Evolutionary conservation across 1,140 invertebrate genomes (phyloP).

Genomic region (Lordiphosa mommai): DNA sequence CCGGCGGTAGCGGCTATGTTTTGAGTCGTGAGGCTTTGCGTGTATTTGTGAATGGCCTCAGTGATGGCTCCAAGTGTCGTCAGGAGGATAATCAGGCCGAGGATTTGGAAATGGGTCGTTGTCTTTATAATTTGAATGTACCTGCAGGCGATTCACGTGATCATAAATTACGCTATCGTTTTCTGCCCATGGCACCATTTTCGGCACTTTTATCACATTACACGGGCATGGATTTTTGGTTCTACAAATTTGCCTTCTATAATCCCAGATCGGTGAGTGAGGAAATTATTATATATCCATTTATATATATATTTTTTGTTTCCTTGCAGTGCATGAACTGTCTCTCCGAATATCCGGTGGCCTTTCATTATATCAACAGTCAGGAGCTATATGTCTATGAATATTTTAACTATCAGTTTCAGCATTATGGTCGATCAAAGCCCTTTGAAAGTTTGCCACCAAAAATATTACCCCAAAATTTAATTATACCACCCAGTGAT

Average conservation of each 20-base stretch:
- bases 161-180: conserved; percentile 88
- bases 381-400: conserved; percentile 96
- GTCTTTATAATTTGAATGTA: conserved; percentile 91
- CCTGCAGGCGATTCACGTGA: conserved; percentile 92
- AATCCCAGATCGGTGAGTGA: conserved; percentile 85
- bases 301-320: too few species aligned
- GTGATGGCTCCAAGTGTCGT: conserved; percentile 59
- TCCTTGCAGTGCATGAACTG: conserved; percentile 93
- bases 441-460: conserved; percentile 32
- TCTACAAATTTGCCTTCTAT: conserved; percentile 80
- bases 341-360: conserved; percentile 97
- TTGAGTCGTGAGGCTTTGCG: conserved; percentile 89
- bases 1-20: conserved; percentile 95
- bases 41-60: conserved; percentile 86
- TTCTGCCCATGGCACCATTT: conserved; percentile 81
- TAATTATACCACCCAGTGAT: conserved; percentile 51
- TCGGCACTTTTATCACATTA: conserved; percentile 25
- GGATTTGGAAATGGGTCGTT: conserved; percentile 94
- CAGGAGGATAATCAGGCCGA: conserved; percentile 86
- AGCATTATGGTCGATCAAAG: conserved; percentile 85
- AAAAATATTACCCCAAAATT: conserved; percentile 26
- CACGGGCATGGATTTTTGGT: conserved; percentile 44
- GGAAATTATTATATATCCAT: too few species aligned
- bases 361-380: conserved; percentile 96
- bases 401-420: conserved; percentile 95